A percentile compares a stretch with the other conserved stretches of the same genome.
These are phyloP conservation scores for Dendrocincla tyrannina DNA, from an alignment of 2,797 vertebrate genomes.

Conservation along the genomic window DNA sequence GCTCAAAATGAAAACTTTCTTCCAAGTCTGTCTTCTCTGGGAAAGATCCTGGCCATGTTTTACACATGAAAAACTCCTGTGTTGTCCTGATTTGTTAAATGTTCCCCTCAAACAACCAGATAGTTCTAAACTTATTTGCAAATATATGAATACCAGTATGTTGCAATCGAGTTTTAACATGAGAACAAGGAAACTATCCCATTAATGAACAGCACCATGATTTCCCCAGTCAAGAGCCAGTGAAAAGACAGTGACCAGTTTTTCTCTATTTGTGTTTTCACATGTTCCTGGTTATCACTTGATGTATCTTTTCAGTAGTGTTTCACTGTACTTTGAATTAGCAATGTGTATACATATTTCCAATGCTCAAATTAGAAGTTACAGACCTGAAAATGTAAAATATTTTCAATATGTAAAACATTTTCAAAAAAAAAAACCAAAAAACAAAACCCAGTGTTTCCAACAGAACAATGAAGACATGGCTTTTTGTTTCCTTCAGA, in stretches of 20 bases:
- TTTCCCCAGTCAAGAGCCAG: background rate
- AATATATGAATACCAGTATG: background rate
- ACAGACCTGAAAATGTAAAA: background rate
- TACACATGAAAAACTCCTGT: background rate
- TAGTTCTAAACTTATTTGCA: background rate
- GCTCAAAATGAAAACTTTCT: constrained; percentile 15
- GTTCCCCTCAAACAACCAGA: background rate
- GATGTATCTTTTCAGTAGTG: background rate
- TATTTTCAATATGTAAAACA: background rate
- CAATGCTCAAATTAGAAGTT: background rate
- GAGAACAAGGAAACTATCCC: background rate
- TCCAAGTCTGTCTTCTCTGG: background rate
- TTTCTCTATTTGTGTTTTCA: background rate
- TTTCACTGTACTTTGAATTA: background rate
- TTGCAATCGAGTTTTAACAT: background rate
- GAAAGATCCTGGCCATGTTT: background rate
- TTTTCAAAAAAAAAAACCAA: background rate
- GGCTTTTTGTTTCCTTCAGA: background rate
- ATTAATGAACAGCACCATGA: background rate
- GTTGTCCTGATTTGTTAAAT: background rate
- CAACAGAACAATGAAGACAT: background rate
- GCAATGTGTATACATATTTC: background rate
- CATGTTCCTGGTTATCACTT: background rate
- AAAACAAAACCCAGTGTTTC: background rate
- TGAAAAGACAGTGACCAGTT: background rate